Conservation (phyloP, 2,888 invertebrate species). For the Aphodius sticticus region DNA sequence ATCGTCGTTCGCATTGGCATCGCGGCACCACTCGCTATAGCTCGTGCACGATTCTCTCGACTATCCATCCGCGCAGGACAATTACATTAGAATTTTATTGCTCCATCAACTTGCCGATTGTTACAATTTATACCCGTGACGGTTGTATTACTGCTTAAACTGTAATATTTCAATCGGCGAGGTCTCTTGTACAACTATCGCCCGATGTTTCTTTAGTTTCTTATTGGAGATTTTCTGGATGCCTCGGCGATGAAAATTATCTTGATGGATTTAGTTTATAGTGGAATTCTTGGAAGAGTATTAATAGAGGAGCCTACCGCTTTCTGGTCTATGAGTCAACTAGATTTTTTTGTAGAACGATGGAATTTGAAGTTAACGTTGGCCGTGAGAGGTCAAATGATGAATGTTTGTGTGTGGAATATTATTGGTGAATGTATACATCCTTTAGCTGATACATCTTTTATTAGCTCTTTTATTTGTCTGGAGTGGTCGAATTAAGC, state of each 20-base stretch:
- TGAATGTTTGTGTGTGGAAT: no score
- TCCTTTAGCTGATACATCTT: no score
- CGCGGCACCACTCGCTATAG: neutral
- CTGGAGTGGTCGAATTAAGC: no score
- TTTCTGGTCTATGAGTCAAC: no score
- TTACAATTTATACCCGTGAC: slow-evolving; percentile 4
- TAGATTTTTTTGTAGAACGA: no score
- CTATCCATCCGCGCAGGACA: slow-evolving; percentile 9
- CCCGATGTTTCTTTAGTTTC: neutral
- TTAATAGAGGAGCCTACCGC: no score
- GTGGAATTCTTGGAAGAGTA: neutral
- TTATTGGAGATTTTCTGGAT: neutral
- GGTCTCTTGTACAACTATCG: neutral
- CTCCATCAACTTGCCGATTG: slow-evolving; percentile 22
- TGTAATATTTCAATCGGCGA: neutral
- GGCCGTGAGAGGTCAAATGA: no score
- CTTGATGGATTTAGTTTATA: neutral
- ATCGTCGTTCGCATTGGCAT: slow-evolving; percentile 12
- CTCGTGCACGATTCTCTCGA: neutral
- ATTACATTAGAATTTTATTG: slow-evolving; percentile 32
- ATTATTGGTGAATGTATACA: no score
- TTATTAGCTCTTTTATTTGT: no score
- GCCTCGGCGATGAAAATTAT: neutral
- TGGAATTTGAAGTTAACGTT: no score
- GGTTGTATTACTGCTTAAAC: neutral